Conservation (phyloP, 1,140 invertebrate genomes). For the Heliconius hermathena region DNA sequence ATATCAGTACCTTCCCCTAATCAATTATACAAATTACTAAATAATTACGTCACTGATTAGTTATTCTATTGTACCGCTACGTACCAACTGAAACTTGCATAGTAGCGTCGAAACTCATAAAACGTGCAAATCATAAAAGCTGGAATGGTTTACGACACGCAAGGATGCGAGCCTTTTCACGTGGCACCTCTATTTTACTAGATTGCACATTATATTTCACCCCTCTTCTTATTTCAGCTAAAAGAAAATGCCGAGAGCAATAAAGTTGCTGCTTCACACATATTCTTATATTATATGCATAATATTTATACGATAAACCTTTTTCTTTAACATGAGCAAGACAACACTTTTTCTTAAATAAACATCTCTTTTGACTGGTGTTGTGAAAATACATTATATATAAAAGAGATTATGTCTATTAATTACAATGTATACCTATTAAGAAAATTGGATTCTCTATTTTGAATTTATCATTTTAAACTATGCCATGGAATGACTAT, state of each 20-base stretch:
- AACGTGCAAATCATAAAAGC: constrained; percentile 65
- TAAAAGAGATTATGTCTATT: too few species aligned
- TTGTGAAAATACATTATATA: not conserved
- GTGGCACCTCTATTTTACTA: constrained; percentile 53
- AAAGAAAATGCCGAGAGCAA: constrained; percentile 9
- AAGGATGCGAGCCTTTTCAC: constrained; percentile 56
- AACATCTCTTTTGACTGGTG: not conserved
- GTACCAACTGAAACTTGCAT: constrained; percentile 52
- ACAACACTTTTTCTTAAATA: not conserved
- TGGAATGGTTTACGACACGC: constrained; percentile 65
- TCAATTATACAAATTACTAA: constrained; percentile 39
- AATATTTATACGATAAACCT: not conserved
- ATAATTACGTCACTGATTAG: constrained; percentile 40
- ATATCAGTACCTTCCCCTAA: not conserved
- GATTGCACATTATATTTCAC: constrained; percentile 66
- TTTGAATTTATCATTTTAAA: too few species aligned
- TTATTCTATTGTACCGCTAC: constrained; percentile 44
- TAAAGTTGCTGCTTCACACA: not conserved
- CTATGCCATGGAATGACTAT: too few species aligned
- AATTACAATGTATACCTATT: not conserved
- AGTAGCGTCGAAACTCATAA: constrained; percentile 56
- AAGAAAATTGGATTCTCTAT: not conserved
- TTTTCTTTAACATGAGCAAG: not conserved
- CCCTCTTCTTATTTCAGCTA: constrained; percentile 38
- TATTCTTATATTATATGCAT: not conserved